Evolutionary conservation across 2,113 vertebrate genomes (phyloP).

Genomic region (Strigops habroptila): DNA sequence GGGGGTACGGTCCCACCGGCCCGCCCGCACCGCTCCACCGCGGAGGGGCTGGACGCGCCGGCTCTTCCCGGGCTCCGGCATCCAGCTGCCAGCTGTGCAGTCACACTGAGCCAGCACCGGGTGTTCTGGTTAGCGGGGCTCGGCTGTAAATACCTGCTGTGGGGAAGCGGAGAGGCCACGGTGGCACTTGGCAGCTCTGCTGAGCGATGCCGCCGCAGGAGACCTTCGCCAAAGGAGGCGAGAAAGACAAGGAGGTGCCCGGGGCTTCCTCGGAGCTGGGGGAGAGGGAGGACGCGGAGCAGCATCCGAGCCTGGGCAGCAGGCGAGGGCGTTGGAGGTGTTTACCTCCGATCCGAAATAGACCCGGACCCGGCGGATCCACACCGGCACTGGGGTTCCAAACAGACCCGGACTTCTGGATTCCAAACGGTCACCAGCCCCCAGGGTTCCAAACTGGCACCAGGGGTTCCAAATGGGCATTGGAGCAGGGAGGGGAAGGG

Average conservation of each 20-base stretch:
- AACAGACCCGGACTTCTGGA: too few species aligned
- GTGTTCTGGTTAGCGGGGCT: background rate
- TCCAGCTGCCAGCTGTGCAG: accelerated
- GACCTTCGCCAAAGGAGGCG: background rate
- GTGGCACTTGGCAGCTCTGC: too few species aligned
- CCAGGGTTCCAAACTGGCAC: background rate
- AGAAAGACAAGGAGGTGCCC: background rate
- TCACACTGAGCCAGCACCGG: accelerated
- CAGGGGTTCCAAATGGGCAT: background rate
- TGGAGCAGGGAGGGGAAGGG: background rate
- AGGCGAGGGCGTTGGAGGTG: background rate
- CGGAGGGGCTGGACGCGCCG: accelerated
- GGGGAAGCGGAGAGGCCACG: too few species aligned
- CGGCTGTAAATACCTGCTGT: background rate
- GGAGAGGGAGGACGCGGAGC: background rate
- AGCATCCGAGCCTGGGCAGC: background rate
- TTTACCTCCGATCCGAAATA: background rate
- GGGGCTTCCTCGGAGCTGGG: background rate
- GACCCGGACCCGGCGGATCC: background rate
- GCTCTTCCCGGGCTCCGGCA: background rate
- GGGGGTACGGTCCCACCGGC: background rate
- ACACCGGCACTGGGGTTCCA: background rate
- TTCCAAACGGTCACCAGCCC: too few species aligned
- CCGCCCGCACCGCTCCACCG: background rate
- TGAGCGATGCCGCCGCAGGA: background rate